Base-by-base conservation (phyloP, 2,888 invertebrate genomes). In the Erebia ligea region DNA sequence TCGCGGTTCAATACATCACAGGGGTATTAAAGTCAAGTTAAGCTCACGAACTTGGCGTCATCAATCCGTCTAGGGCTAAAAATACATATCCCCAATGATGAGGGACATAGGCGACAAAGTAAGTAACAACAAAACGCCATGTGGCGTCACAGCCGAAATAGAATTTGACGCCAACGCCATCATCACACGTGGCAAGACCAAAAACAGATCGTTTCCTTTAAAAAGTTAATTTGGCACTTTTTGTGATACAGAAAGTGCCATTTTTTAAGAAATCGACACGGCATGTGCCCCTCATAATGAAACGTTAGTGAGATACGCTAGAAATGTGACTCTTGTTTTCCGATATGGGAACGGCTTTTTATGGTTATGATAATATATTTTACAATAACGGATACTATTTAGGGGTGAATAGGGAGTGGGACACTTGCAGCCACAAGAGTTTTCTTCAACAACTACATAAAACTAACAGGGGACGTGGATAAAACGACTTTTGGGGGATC, bases 171-270 rank as follows among this genome's bases (percentile, higher is more conserved):
- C 84, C 83, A 82, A 82, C 83, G 50, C 76, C 81, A 78, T 81
- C 85, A 86, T 90, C 91, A 91, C 92, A 93, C 92, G 91, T 92
- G 92, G 91, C 88, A 84, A 81, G 79, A 82, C 86, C 84, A 85
- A 89, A 91, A 92, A 92, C 92, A 89, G 90, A 92, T 92, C 87
- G 91, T 90, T 92, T 92, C 92, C 92, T 92, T 89, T 92, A 92
- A 92, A 92, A 89, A 92, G 91, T 91, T 92, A 92, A 93, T 92
- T 91, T 91, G 88, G 84, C 87, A 81, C 85, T 92, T 92, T 92
- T 92, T 92, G 85, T 90, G 81, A 77, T 81, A 89, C 86, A 91
- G 90, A 90, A 90, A 86, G 86, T 82, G 84, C 80, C 82, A 88
- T 86, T 91, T 92, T 92, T 92, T 89, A 85, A 34, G 80, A 82